A percentile compares a stretch with the other conserved stretches of the same genome.
Evolutionary conservation across 2,888 invertebrate genomes (phyloP).

Genomic region (Neria commutata): DNA sequence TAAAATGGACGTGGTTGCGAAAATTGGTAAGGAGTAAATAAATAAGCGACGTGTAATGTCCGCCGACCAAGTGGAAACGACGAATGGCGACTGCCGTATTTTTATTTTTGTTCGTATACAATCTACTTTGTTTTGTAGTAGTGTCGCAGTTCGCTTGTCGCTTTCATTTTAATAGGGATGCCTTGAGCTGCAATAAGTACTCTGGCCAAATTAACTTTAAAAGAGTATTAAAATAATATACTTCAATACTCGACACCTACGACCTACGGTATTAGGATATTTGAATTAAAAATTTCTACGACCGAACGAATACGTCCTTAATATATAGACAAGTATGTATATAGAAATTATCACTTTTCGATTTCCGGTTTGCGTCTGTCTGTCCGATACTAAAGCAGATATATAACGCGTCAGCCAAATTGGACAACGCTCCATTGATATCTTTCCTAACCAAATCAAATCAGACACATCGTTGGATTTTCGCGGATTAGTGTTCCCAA

Average conservation of each 20-base stretch:
- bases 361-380: no score
- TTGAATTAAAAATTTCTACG: neutral
- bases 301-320: no score
- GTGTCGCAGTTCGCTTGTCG: neutral
- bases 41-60: constrained; percentile 34
- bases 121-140: constrained; percentile 21
- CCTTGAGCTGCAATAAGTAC: no score
- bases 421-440: no score
- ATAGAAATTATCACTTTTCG: no score
- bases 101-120: constrained; percentile 29
- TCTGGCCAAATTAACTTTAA: neutral
- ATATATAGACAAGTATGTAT: no score
- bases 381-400: no score
- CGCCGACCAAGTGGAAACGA: constrained; percentile 42
- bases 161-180: constrained; percentile 6
- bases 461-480: no score
- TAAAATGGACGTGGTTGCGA: constrained; percentile 45
- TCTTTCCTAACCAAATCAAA: no score
- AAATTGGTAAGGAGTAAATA: constrained; percentile 47
- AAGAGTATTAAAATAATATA: neutral
- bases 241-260: no score
- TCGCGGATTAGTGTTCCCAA: no score
- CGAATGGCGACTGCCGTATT: constrained; percentile 53
- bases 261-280: neutral
- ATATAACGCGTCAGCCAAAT: no score